phyloP scores from a whole-genome alignment of 2,888 invertebrate genomes.

The Blastobasis lacticolella region DNA sequence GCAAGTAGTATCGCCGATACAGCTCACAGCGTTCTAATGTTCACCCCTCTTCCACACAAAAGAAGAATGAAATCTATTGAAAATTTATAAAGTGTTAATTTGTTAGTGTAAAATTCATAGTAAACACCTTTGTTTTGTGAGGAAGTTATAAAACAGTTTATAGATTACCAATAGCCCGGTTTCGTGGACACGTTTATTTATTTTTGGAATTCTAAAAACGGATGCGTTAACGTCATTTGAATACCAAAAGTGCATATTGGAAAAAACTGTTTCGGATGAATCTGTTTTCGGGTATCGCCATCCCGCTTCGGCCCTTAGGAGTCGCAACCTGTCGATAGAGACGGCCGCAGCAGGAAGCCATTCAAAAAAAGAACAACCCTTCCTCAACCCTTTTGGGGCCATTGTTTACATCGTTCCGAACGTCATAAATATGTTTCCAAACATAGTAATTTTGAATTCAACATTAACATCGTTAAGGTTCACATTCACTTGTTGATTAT shows the following conservation, averaged over 20 bases:
- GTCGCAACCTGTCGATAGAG: slow-evolving; percentile 33
- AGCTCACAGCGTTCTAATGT: not conserved
- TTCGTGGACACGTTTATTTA: slow-evolving; percentile 45
- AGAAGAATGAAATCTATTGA: slow-evolving; percentile 22
- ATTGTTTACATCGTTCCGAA: slow-evolving; percentile 52
- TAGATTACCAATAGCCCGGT: slow-evolving; percentile 51
- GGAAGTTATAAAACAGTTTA: slow-evolving; percentile 65
- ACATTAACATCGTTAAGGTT: slow-evolving; percentile 24
- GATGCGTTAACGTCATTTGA: slow-evolving; percentile 67
- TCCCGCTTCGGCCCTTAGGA: slow-evolving; percentile 31
- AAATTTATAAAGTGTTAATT: slow-evolving; percentile 11
- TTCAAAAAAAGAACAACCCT: slow-evolving; percentile 71
- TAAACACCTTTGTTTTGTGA: slow-evolving; percentile 38
- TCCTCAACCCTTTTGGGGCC: slow-evolving; percentile 62
- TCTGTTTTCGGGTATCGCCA: slow-evolving; percentile 23
- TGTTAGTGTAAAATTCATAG: slow-evolving; percentile 15
- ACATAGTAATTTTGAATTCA: slow-evolving; percentile 27
- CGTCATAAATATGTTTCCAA: slow-evolving; percentile 29
- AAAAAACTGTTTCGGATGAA: slow-evolving; percentile 30
- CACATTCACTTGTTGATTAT: slow-evolving; percentile 18
- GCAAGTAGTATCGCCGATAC: slow-evolving; percentile 1
- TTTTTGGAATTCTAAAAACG: slow-evolving; percentile 66
- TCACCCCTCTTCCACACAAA: slow-evolving; percentile 16
- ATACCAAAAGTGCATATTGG: slow-evolving; percentile 61
- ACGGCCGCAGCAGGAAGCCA: slow-evolving; percentile 58